Conservation (phyloP, 2,113 vertebrate genomes). For the Mesembrinibis cayennensis region DNA sequence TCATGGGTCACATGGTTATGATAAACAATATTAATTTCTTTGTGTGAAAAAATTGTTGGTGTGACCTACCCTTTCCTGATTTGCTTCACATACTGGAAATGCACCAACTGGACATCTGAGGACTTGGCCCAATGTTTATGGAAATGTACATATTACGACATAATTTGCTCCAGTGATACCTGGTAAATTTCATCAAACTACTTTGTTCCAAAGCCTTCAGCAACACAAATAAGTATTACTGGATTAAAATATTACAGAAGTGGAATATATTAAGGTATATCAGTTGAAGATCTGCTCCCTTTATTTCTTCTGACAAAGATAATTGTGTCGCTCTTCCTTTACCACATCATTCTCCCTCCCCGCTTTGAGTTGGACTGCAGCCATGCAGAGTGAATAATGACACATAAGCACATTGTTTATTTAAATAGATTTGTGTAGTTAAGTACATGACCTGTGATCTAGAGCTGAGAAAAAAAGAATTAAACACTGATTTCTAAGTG, state of each 20-base stretch:
- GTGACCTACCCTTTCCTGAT: neutral
- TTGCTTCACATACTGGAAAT: neutral
- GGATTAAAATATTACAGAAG: neutral
- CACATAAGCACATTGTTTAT: conserved; percentile 9
- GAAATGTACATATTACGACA: neutral
- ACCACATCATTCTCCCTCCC: neutral
- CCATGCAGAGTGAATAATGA: neutral
- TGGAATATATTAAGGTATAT: neutral
- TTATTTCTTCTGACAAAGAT: neutral
- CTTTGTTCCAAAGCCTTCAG: neutral
- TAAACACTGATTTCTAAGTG: conserved; percentile 18
- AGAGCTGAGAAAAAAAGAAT: conserved; percentile 29
- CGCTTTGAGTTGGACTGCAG: neutral
- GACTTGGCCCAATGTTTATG: neutral
- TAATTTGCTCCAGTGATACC: neutral
- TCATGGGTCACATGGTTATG: fast-evolving
- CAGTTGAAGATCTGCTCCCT: neutral
- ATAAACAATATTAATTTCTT: neutral
- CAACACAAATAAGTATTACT: fast-evolving
- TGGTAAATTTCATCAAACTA: neutral
- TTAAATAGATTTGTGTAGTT: conserved; percentile 44
- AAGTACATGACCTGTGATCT: conserved; percentile 12
- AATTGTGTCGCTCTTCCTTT: neutral
- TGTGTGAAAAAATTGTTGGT: neutral
- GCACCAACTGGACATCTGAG: neutral